Evolutionary conservation across 2,888 invertebrate species (phyloP).

Genomic region (Pterobdella sp.): DNA sequence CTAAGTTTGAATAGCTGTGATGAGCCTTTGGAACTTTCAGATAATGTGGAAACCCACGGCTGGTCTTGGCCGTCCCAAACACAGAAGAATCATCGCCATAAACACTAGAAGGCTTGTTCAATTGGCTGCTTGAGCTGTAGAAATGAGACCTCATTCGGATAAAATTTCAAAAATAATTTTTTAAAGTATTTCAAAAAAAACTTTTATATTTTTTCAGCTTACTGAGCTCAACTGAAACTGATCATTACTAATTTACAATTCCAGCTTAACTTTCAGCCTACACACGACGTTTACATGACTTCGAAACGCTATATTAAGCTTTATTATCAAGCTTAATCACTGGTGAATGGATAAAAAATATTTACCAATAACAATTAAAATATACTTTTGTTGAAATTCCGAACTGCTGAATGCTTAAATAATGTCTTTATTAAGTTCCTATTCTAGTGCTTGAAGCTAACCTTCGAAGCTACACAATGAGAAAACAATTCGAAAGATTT

Average conservation of each 20-base stretch:
- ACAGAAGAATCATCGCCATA: not conserved
- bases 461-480: too few relatives aligned
- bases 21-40: not conserved
- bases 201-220: not conserved
- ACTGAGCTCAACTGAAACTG: not conserved
- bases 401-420: too few relatives aligned
- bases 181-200: too few relatives aligned
- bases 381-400: too few relatives aligned
- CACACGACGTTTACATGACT: not conserved
- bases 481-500: too few relatives aligned
- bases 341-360: too few relatives aligned
- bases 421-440: too few relatives aligned
- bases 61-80: not conserved
- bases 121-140: slow-evolving; percentile 2
- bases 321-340: not conserved
- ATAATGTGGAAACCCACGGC: not conserved
- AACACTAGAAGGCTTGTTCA: not conserved
- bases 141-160: slow-evolving; percentile 5
- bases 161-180: not conserved
- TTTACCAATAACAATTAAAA: too few relatives aligned
- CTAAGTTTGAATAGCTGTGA: not conserved
- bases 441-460: too few relatives aligned
- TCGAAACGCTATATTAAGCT: not conserved
- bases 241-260: not conserved
- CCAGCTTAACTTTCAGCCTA: slow-evolving; percentile 1